These are phyloP conservation scores for Agonopterix alstromeriana DNA, from an alignment of 2,888 invertebrate species.

Conservation along the genomic window DNA sequence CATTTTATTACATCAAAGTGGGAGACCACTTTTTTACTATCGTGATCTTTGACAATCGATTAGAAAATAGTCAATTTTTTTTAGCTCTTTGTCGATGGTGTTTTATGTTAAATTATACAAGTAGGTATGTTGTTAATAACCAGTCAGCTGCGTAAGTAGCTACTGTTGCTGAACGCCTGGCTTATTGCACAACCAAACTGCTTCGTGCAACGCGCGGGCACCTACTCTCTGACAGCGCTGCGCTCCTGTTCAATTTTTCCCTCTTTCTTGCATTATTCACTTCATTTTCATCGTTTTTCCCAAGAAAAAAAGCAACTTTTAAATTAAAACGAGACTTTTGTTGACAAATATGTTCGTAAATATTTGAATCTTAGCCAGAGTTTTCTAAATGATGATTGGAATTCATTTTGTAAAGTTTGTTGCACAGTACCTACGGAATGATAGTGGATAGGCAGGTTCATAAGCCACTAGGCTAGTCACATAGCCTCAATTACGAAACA, in stretches of 20 bases:
- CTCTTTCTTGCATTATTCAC: constrained; percentile 17
- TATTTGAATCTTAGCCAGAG: not conserved
- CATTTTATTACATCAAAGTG: too few species aligned
- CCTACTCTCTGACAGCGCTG: constrained; percentile 17
- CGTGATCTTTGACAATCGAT: not conserved
- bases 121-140: not conserved
- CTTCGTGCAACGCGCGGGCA: constrained; percentile 12
- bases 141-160: constrained; percentile 28
- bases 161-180: constrained; percentile 36
- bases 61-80: not conserved
- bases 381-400: not conserved
- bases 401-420: constrained; percentile 10
- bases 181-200: constrained; percentile 39
- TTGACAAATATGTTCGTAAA: not conserved
- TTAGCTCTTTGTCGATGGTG: not conserved
- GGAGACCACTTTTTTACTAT: not conserved
- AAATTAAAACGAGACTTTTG: not conserved
- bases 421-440: constrained; percentile 16
- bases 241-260: constrained; percentile 37
- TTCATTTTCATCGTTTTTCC: constrained; percentile 2
- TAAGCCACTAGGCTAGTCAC: constrained; percentile 50
- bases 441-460: constrained; percentile 36
- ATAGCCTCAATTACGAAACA: constrained; percentile 71
- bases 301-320: not conserved
- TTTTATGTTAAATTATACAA: constrained; percentile 7